Evolutionary conservation across 2,888 invertebrate genomes (phyloP), one percentile per base, ranked within the genome.

Genomic region (Leptopilina myrica): DNA sequence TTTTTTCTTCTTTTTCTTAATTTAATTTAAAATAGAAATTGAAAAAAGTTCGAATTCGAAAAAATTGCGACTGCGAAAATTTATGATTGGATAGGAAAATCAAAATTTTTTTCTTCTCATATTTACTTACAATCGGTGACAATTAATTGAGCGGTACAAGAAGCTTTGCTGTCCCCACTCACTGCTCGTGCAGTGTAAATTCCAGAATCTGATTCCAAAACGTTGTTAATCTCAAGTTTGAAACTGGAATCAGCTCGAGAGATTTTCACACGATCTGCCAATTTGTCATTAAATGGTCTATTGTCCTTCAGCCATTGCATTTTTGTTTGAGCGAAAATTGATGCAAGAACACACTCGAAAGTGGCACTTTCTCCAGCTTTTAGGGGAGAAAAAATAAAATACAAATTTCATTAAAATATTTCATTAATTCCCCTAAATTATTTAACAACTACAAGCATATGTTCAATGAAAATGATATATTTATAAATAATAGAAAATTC

Each of bases 301-400:
- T 98, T 98, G 92, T 98, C 96, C 92, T 97, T 97, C 84, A 98
- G 91, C 98, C 98, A 98, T 14, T 94, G 95, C 82, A 98, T 95
- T 59, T 93, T 92, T 2, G 92, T 91, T 1, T 90, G 87, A 59
- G 94, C 93, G 14, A 94, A 93, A 75, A 93, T 92, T 26, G 94
- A 93, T 82, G 94, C 94, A 82, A 97, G 93, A 84, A 95, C 93
- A 90, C 97, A 96, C 92, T 97, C 96, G 92, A 98, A 97, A 82
- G 93, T 92, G 64, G 97, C 97, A 88, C 94, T 95, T 89, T 97
- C 96, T 76, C 97, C 97, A 90, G 97, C 97, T 97, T 93, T 59
- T 76, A 1, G 20, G 80, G 9, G 9, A 2, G 12, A 49, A 49
- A 49, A 49, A 49, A 12, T 11, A 9, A 66, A 9, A 66, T 66